Percentiles rank a stretch among this genome's conserved stretches.
Conservation (phyloP, 2,797 vertebrate genomes). For the Bucorvus abyssinicus region DNA sequence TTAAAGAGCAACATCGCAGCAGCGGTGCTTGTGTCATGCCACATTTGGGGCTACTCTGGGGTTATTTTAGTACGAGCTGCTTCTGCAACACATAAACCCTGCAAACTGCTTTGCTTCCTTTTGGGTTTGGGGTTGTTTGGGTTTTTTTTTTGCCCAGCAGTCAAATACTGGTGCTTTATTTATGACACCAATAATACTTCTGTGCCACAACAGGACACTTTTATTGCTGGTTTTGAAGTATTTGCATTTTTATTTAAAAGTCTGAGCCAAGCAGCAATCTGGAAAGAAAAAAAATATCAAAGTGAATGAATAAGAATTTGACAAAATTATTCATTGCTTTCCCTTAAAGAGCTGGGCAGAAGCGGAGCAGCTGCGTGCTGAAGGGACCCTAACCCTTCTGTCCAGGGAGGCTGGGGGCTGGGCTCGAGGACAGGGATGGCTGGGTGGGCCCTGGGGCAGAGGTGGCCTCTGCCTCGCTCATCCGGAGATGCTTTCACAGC, state of each 20-base stretch:
- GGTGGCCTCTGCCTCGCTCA: not conserved
- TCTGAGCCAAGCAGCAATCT: not conserved
- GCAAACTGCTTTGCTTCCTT: not conserved
- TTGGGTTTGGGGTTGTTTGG: not conserved
- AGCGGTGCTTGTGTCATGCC: not conserved
- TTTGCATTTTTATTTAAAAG: conserved; percentile 32
- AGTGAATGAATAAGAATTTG: not conserved
- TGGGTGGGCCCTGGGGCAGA: not conserved
- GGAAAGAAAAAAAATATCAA: not conserved
- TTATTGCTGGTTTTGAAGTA: conserved; percentile 8
- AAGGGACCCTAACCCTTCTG: not conserved
- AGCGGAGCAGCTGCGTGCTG: not conserved
- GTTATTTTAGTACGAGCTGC: not conserved
- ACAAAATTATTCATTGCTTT: not conserved
- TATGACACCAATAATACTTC: not conserved
- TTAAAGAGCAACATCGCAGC: fast-evolving
- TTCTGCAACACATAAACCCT: not conserved
- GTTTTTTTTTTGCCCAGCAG: not conserved
- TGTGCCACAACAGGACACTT: not conserved
- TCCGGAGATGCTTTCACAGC: not conserved
- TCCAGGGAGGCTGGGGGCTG: not conserved
- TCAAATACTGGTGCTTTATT: not conserved
- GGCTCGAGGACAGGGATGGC: not conserved
- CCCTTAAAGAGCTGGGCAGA: not conserved
- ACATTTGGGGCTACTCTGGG: not conserved